Base-by-base conservation (phyloP, 2,888 invertebrate species). In the Drosophila peninsularis region DNA sequence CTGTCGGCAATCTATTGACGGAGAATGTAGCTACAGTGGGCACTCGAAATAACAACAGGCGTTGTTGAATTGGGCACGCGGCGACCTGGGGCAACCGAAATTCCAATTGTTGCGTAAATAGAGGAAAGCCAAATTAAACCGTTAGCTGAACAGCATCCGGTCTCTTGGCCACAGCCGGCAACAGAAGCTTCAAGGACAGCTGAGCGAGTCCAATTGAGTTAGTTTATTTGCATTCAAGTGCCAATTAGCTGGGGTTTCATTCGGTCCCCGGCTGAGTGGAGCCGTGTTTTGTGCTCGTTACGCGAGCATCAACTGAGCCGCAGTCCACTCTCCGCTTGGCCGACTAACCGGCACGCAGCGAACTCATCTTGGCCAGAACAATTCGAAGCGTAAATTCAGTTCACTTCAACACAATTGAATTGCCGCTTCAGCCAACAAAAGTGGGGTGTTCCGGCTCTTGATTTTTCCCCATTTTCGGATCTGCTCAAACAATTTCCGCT, bases 191-290 rank as follows among this genome's bases (percentile, higher is more conserved):
- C 52, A 52, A 37, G 52, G 45, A 57, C 50, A 54, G 56, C 67
- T 57, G 71, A 61, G 63, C 53, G 65, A 32, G 42, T 60, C 75
- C 82, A 68, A 73, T 77, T 66, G 62, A 77, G 87, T 65, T 69
- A 69, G 73, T 58, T 72, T 80, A 74, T 80, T 83, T 78, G 65
- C 67, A 67, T 78, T 81, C 72, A 78, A 86, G 89, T 75, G 74
- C 82, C 85, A 86, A 86, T 86, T 86, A 86, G 85, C 60, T 52
- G 74, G 56, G 88, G 70, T 76, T 73, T 68, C 71, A 71, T 69
- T 76, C 56, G 71, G 56, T 53, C 27, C 30, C 52, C 24, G 41
- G 62, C 50, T 44, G 36, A 66, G 61, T 45, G 61, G 13, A 27
- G 67, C 64, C 54, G 58, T 32, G 45, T 69, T 65, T 66, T 62